Conservation (phyloP, 2,888 invertebrate genomes). For the Anoplius nigerrimus region DNA sequence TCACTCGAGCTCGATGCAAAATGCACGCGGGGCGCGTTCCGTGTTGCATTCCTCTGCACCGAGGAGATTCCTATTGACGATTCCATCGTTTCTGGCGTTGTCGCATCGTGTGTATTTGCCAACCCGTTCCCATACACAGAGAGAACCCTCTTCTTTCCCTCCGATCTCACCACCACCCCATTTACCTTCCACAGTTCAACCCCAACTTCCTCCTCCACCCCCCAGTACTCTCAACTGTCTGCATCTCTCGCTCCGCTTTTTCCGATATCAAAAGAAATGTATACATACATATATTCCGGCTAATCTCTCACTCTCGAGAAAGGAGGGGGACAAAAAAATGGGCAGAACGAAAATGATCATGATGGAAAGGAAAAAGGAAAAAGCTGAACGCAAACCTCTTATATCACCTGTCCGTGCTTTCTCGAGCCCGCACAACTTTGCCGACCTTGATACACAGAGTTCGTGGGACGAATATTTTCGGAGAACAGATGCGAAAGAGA, state of each 20-base stretch:
- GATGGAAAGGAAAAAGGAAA: too few relatives aligned
- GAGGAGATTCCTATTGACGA: slow-evolving; percentile 17
- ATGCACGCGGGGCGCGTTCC: slow-evolving; percentile 47
- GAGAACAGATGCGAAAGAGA: too few relatives aligned
- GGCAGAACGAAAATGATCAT: too few relatives aligned
- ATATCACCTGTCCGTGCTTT: too few relatives aligned
- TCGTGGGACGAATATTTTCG: too few relatives aligned
- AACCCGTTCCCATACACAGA: too few relatives aligned
- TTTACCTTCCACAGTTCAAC: too few relatives aligned
- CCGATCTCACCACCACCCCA: too few relatives aligned
- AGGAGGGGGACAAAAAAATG: neutral
- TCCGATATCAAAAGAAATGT: neutral
- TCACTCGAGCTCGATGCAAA: slow-evolving; percentile 52
- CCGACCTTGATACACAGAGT: too few relatives aligned
- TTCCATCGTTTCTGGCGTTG: neutral
- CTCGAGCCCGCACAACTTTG: too few relatives aligned
- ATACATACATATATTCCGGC: too few relatives aligned
- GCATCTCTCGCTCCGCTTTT: neutral
- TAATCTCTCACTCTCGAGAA: neutral
- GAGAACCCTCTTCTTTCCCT: neutral
- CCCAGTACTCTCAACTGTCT: neutral
- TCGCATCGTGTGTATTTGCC: slow-evolving; percentile 1
- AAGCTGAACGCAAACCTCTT: too few relatives aligned
- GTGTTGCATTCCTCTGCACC: slow-evolving; percentile 37
- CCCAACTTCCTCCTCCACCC: neutral